Base-by-base conservation (phyloP, 2,888 invertebrate genomes). In the Fragum fragum region DNA sequence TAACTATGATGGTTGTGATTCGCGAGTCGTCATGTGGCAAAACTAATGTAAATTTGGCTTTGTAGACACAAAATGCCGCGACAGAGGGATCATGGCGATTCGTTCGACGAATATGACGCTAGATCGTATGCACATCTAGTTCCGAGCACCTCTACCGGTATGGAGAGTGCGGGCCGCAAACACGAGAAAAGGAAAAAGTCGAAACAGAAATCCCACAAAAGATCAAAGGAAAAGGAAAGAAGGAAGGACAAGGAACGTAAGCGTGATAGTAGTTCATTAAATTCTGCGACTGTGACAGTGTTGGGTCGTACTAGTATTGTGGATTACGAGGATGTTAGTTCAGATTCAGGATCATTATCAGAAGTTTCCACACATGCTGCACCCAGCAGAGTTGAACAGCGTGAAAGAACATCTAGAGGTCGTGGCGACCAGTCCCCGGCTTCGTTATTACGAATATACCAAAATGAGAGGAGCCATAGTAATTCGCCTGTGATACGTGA, bases 261-360 rank as follows among this genome's bases (percentile, higher is more conserved):
- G 16, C 36, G 68, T n/a, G 74, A 74, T 18, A 57, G 72, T 69
- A 59, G 79, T 28, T 55, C 73, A 63, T 76, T 73, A 63, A 82
- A 82, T 70, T 73, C 79, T 47, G 61, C 77, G 14, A 72, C 59
- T 14, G 78, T 79, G 16, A 63, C 80, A 32, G 73, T 83, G n/a
- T 66, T 83, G 23, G 86, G 82, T 26, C 83, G 87, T 66, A 83
- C 88, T 18, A 85, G 81, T 72, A 81, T 92, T 66, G 90, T 90
- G 2, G 91, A 87, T 47, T 92, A 92, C 76, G 92, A 92, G 82
- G 91, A 91, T 77, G 90, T 92, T 23, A 92, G 91, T 84, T 92
- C 92, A n/a, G 92, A 92, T 73, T 91, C 91, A 14, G 91, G 90
- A n/a, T 86, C 91, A 26, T 79, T 88, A 3, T 81, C 87, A 16